Conservation (phyloP, 2,888 invertebrate genomes). For the Cremastinae sp. region DNA sequence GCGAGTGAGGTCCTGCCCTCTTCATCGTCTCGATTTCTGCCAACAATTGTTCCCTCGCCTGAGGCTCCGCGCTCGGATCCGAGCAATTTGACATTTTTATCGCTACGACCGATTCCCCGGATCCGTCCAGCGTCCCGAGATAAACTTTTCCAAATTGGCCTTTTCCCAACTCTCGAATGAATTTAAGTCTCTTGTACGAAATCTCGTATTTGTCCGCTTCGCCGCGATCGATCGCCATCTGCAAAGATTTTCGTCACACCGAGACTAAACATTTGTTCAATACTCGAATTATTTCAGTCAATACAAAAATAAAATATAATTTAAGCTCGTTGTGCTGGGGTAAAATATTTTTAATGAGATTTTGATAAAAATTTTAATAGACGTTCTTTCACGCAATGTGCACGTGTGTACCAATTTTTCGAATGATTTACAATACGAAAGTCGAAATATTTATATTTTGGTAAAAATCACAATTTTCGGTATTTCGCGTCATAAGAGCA, state of each 20-base stretch:
- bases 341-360: no score
- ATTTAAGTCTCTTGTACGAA: slow-evolving; percentile 80
- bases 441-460: no score
- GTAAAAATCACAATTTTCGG: no score
- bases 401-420: no score
- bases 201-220: slow-evolving; percentile 82
- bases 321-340: no score
- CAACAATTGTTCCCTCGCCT: slow-evolving; percentile 84
- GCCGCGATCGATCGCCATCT: slow-evolving; percentile 63
- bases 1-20: slow-evolving; percentile 87
- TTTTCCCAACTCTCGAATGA: slow-evolving; percentile 85
- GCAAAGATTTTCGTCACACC: slow-evolving; percentile 11
- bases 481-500: no score
- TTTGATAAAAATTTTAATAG: no score
- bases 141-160: slow-evolving; percentile 90
- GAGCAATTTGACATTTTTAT: slow-evolving; percentile 72
- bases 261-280: no score
- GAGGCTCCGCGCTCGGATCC: slow-evolving; percentile 73
- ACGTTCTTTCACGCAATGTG: no score
- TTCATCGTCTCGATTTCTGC: slow-evolving; percentile 90
- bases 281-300: no score
- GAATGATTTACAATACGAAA: no score
- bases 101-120: slow-evolving; percentile 67
- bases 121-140: slow-evolving; percentile 83
- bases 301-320: no score